Percentiles rank a stretch among this genome's conserved stretches.
Conservation (phyloP, 2,888 invertebrate genomes). For the Stenotaenia linearis region DNA sequence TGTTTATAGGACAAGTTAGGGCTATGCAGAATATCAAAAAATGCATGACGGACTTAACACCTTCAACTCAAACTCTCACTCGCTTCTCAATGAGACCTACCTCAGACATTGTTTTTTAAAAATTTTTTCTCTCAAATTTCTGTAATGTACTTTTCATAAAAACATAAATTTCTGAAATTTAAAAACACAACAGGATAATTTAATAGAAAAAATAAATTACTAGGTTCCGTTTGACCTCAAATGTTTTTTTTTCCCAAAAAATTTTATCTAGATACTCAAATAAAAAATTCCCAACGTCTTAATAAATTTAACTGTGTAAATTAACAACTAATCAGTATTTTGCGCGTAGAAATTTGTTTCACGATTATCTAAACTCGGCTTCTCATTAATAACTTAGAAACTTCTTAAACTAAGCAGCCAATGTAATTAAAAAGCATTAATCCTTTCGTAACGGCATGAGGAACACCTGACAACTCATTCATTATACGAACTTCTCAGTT, state of each 20-base stretch:
- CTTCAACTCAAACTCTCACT: neutral
- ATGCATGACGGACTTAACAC: neutral
- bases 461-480: conserved; percentile 24
- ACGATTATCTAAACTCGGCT: neutral
- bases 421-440: conserved; percentile 23
- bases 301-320: neutral
- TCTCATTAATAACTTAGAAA: conserved; percentile 6
- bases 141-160: neutral
- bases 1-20: conserved; percentile 26
- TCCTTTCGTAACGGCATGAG: conserved; percentile 26
- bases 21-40: neutral
- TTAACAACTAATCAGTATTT: neutral
- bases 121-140: too few species aligned
- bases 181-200: neutral
- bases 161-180: neutral
- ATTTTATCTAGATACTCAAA: neutral
- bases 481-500: neutral
- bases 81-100: too few species aligned
- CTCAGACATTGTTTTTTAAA: too few species aligned
- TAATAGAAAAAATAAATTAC: neutral
- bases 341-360: neutral
- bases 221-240: neutral
- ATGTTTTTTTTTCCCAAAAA: neutral
- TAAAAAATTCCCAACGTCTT: neutral
- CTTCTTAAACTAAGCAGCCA: neutral